These are phyloP conservation scores for Tokudaia muenninki DNA, from an alignment of 2,797 vertebrate species.

Conservation along the genomic window DNA sequence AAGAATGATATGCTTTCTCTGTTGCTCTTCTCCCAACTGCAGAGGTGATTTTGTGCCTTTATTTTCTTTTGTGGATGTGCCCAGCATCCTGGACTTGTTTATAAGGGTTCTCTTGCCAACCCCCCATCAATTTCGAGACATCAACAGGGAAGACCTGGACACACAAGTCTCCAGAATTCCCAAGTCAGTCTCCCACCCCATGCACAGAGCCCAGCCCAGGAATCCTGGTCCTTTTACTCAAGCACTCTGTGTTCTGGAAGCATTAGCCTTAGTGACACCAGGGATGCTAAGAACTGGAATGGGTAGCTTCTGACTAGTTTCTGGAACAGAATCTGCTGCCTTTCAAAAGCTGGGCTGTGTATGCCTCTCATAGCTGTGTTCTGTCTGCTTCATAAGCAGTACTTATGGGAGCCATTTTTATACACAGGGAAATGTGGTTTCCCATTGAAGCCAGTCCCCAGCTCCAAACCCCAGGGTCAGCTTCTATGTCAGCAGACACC, in stretches of 20 bases:
- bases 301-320: neutral
- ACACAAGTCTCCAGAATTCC: accelerated
- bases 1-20: neutral
- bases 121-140: accelerated
- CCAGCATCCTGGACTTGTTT: accelerated
- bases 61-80: neutral
- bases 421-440: too few species aligned
- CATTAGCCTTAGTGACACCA: neutral
- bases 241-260: too few species aligned
- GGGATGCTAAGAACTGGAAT: neutral
- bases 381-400: neutral
- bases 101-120: neutral
- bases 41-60: neutral
- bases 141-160: accelerated
- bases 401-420: neutral
- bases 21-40: neutral
- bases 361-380: neutral
- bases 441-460: too few species aligned
- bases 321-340: neutral
- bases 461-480: neutral
- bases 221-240: neutral
- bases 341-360: neutral
- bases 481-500: neutral
- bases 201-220: neutral
- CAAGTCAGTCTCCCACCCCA: neutral